Base-by-base conservation (phyloP, 1,140 invertebrate genomes). In the Phocides pigmalion region DNA sequence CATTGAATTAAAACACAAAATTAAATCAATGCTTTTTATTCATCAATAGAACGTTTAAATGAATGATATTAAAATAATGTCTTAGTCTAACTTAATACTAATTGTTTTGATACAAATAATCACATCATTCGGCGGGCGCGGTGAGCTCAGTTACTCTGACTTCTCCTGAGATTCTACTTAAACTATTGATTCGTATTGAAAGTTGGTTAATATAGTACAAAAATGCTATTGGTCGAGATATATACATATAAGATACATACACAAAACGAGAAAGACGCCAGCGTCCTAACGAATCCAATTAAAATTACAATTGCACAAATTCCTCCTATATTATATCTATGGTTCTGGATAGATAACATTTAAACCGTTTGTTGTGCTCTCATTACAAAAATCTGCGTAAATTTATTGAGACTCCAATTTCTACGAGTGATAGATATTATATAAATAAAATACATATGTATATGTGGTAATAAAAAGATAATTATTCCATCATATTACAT, bases 21-120 rank as follows among this genome's bases (percentile, higher is more conserved):
- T 64, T 42, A 64, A 61, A 56, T 68, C 70, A 76, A 75, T 77
- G 71, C 47, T 75, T 70, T 81, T 82, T 77, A 82, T 86, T 81
- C 71, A 71, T 80, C 78, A 80, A n/a, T 84, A 83, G 81, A 84
- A 84, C 80, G 73, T 84, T 77, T 82, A 83, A 82, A 78, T 76
- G 70, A 82, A 81, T 64, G 61, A 66, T 83, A 79, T 82, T 82
- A 85, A 84, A 87, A 83, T 87, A 84, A 81, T 83, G 62, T 54
- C 81, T 83, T 82, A 84, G 47, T 15, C 74, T 82, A 80, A 37
- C 76, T 82, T 84, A 81, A 32, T 56, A 15, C 59, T 74, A 79
- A 41, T 47, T 49, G 66, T 78, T 74, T 79, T 79, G 72, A 79
- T 82, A 74, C 70, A 78, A 72, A 82, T 76, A 80, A 84, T 84